Conservation (phyloP, 2,113 vertebrate genomes). For the Aptenodytes patagonicus region DNA sequence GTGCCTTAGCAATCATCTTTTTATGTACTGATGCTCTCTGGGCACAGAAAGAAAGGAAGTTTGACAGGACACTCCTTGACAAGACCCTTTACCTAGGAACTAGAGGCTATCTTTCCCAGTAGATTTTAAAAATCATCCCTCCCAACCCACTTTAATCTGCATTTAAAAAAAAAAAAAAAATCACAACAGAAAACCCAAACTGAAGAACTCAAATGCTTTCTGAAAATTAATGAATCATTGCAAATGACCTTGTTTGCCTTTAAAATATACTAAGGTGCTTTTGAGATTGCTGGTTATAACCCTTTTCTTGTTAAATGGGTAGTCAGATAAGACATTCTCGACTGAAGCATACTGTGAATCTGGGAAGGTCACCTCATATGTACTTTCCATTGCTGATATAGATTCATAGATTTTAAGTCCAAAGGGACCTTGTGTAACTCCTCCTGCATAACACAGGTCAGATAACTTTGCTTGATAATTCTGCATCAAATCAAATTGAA, state of each 20-base stretch:
- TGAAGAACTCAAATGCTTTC: neutral
- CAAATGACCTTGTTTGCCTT: neutral
- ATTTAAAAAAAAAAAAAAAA: neutral
- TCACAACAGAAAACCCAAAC: neutral
- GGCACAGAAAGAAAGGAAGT: neutral
- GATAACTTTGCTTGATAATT: constrained; percentile 45
- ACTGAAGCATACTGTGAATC: neutral
- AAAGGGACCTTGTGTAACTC: neutral
- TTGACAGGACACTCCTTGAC: neutral
- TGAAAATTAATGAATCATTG: neutral
- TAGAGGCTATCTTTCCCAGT: neutral
- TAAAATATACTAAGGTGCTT: neutral
- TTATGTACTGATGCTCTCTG: neutral
- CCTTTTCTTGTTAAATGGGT: neutral
- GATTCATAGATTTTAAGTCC: constrained; percentile 48
- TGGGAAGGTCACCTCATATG: constrained; percentile 2
- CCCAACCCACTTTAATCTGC: rapidly evolving
- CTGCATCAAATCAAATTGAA: constrained; percentile 3
- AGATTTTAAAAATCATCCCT: neutral
- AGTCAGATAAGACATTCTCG: neutral
- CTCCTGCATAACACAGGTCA: neutral
- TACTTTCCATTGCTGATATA: constrained; percentile 14
- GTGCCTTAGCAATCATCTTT: neutral
- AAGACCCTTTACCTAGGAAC: neutral
- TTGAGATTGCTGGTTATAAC: neutral